Evolutionary conservation across 2,113 vertebrate genomes (phyloP).

Genomic region (Toxostoma redivivum): DNA sequence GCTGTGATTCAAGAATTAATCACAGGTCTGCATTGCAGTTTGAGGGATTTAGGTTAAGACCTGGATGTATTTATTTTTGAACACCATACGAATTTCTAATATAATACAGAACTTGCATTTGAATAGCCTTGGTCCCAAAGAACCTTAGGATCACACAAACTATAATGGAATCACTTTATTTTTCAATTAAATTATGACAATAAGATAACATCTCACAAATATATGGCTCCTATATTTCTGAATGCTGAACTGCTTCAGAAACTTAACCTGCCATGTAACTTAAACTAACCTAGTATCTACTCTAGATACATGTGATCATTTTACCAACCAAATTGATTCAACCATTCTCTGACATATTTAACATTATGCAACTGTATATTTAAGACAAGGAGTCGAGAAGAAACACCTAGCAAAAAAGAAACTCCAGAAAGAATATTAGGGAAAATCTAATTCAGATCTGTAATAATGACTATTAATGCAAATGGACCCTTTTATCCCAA

Average conservation of each 20-base stretch:
- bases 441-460: neutral
- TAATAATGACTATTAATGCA: neutral
- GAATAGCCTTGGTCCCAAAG: neutral
- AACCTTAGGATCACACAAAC: neutral
- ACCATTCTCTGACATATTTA: neutral
- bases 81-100: neutral
- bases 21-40: neutral
- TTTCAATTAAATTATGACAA: neutral
- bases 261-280: neutral
- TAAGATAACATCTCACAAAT: neutral
- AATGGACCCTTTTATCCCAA: rapidly evolving
- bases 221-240: neutral
- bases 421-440: neutral
- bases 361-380: neutral
- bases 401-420: neutral
- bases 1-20: neutral
- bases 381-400: neutral
- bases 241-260: neutral
- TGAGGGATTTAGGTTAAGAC: neutral
- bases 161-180: neutral
- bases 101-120: neutral
- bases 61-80: neutral
- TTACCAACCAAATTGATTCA: neutral
- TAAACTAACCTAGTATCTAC: neutral
- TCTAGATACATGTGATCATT: neutral